Base-by-base conservation (phyloP, 2,797 vertebrate genomes). In the Crax fasciolata region DNA sequence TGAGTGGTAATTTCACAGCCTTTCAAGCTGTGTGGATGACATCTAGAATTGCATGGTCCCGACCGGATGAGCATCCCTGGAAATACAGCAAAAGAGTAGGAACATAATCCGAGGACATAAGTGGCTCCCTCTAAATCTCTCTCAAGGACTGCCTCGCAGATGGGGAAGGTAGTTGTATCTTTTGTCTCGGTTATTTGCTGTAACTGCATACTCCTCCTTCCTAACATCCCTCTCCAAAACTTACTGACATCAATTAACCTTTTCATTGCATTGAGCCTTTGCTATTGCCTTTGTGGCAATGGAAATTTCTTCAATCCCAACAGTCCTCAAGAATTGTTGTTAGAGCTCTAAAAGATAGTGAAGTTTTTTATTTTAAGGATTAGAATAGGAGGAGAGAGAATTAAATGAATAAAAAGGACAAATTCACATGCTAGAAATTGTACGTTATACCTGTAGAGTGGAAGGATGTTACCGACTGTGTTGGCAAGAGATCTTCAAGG, bases 241-340 rank as follows among this genome's bases (percentile, higher is more conserved):
- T 25, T 18, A 41, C 39, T 67, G 77, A 84, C 71, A 92, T 68
- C 61, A 68, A 39, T 89, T 74, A 93, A 91, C 71, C 74, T 95
- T 94, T 93, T 90, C 68, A 44, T 80, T 89, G 46, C 83, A 48
- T 38, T 27, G 54, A 74, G 65, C 20, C 28, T 59, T 71, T 65
- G 59, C 17, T 90, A 92, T 89, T 93, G 25, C 43, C 62, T 78
- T 80, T 70, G 35, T 24, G 43, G 13, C 4, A 6, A 23, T 38
- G 27, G 43, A 88, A 94, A 49, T 11, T 5, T 83, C 27, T 71
- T 17, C 54, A 88, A 75, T 30, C 63, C 32, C 48, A 54, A 32
- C 8, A 72, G 6, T 39, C 18, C n/a, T 80, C 20, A 38, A 71
- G 25, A 38, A 86, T 54, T 38, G 21, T 8, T 57, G 11, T 32